Percentiles rank a stretch among this genome's conserved stretches.
Conservation (phyloP, 1,140 invertebrate genomes). For the Phymorhynchus buccinoides region DNA sequence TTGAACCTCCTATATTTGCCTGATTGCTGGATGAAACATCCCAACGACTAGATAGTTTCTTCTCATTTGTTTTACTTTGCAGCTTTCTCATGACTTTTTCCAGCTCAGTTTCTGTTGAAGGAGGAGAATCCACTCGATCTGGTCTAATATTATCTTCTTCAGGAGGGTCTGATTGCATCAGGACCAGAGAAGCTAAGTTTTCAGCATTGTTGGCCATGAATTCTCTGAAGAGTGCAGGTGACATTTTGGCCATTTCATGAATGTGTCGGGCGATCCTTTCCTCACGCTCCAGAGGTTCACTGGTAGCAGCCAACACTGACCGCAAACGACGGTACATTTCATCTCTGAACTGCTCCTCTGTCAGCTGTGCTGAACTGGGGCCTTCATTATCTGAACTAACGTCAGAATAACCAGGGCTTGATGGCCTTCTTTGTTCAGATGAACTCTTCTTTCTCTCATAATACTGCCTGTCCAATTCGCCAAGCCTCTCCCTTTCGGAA, state of each 20-base stretch:
- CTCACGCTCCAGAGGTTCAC: conserved; percentile 17
- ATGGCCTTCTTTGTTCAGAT: not conserved
- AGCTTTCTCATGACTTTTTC: not conserved
- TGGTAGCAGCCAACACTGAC: not conserved
- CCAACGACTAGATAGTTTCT: no score
- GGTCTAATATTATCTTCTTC: not conserved
- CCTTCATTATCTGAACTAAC: not conserved
- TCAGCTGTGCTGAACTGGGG: not conserved
- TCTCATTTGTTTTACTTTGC: not conserved
- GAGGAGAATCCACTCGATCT: no score
- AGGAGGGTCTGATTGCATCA: not conserved
- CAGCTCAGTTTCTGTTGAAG: not conserved
- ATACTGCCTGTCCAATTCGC: not conserved
- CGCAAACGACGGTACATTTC: conserved; percentile 17
- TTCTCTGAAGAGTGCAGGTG: not conserved
- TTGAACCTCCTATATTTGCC: not conserved
- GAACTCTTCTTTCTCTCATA: not conserved
- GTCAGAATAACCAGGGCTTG: not conserved
- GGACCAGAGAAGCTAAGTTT: not conserved
- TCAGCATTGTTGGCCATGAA: conserved; percentile 25
- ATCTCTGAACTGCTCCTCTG: conserved; percentile 18
- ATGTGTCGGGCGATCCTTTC: conserved; percentile 19
- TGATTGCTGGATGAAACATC: not conserved
- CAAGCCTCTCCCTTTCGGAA: not conserved
- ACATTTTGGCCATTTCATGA: conserved; percentile 24